phyloP scores from a whole-genome alignment of 2,797 vertebrate genomes.

The Spheniscus humboldti region DNA sequence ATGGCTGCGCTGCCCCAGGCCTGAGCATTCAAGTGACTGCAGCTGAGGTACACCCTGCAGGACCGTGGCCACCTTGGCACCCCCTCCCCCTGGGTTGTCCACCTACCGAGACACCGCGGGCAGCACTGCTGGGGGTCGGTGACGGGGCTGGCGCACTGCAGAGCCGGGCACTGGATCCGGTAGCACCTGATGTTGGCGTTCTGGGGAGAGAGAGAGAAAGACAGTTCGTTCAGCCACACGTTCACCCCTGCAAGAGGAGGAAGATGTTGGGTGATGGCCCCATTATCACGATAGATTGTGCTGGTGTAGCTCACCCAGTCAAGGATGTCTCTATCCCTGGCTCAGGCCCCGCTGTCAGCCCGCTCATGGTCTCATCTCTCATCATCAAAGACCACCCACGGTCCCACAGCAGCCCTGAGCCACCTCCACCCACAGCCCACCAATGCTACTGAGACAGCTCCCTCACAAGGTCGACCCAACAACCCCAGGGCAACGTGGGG shows the following conservation, averaged over 20 bases:
- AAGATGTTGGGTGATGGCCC: not conserved
- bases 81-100: not conserved
- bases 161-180: conserved; percentile 86
- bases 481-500: rapidly evolving
- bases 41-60: rapidly evolving
- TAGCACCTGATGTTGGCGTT: conserved; percentile 61
- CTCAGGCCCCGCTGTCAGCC: not conserved
- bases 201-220: not conserved
- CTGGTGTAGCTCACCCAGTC: not conserved
- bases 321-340: not conserved
- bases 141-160: conserved; percentile 84
- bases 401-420: not conserved
- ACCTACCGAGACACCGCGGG: conserved; percentile 86
- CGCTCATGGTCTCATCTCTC: not conserved
- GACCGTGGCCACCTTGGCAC: rapidly evolving
- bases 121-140: conserved; percentile 89
- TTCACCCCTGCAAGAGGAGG: not conserved
- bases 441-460: rapidly evolving
- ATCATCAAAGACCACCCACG: rapidly evolving
- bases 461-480: not conserved
- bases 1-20: rapidly evolving
- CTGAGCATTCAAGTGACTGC: rapidly evolving
- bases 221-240: rapidly evolving
- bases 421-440: not conserved
- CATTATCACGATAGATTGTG: rapidly evolving